These are phyloP conservation scores for Xanthia icteritia DNA, from an alignment of 2,888 invertebrate genomes.

Conservation along the genomic window DNA sequence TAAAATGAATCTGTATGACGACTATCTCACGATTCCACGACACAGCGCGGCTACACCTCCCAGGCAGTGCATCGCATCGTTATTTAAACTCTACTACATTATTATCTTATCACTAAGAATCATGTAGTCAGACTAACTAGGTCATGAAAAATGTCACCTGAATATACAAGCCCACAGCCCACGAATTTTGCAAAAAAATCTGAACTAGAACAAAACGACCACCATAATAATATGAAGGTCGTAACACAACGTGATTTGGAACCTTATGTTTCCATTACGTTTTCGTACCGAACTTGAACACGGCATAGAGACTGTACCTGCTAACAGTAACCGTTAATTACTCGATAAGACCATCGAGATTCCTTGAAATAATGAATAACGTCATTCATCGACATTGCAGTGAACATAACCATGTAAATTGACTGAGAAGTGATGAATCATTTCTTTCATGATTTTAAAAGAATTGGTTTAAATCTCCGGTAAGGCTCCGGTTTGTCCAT, in stretches of 20 bases:
- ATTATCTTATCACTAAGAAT: slow-evolving; percentile 65
- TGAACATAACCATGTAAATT: slow-evolving; percentile 50
- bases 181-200: slow-evolving; percentile 34
- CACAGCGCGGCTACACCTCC: slow-evolving; percentile 43
- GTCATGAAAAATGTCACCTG: slow-evolving; percentile 59
- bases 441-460: slow-evolving; percentile 44
- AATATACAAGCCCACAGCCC: slow-evolving; percentile 21
- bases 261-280: slow-evolving; percentile 37
- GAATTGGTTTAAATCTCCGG: slow-evolving; percentile 29
- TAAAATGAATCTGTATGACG: slow-evolving; percentile 43
- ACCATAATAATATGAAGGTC: slow-evolving; percentile 48
- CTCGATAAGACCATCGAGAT: slow-evolving; percentile 74
- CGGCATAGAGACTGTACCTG: slow-evolving; percentile 43
- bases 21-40: slow-evolving; percentile 53
- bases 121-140: slow-evolving; percentile 56
- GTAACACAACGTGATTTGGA: slow-evolving; percentile 38
- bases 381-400: slow-evolving; percentile 64
- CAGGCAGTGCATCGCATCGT: slow-evolving; percentile 24
- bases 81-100: slow-evolving; percentile 34
- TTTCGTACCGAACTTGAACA: slow-evolving; percentile 38
- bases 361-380: slow-evolving; percentile 73
- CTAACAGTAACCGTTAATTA: slow-evolving; percentile 64
- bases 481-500: slow-evolving; percentile 22
- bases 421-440: slow-evolving; percentile 27
- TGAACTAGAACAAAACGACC: slow-evolving; percentile 37